These are phyloP conservation scores for Glossophaga mutica DNA, from an alignment of 2,797 vertebrate species.

Conservation along the genomic window DNA sequence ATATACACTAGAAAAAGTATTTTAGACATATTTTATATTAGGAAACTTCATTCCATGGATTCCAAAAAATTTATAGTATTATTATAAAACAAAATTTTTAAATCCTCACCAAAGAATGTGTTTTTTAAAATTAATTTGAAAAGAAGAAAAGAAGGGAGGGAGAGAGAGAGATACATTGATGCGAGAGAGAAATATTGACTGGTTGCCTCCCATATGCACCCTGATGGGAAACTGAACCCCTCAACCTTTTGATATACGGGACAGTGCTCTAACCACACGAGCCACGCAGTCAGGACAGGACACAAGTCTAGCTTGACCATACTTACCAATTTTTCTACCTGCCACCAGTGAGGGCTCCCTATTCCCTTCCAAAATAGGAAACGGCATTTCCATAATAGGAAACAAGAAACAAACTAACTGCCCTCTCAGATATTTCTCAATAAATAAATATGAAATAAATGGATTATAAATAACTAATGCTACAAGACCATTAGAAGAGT, in stretches of 20 bases:
- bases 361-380: not conserved
- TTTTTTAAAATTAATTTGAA: too few species aligned
- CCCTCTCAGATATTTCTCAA: not conserved
- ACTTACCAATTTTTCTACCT: not conserved
- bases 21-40: not conserved
- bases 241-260: not conserved
- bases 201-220: too few species aligned
- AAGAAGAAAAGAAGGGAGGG: too few species aligned
- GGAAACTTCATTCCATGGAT: not conserved
- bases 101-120: too few species aligned
- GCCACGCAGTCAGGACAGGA: too few species aligned
- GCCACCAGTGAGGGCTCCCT: not conserved
- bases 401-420: not conserved
- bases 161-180: too few species aligned
- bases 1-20: not conserved
- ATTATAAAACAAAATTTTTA: not conserved
- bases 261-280: too few species aligned
- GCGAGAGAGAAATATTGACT: too few species aligned
- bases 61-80: not conserved
- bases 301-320: not conserved
- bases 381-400: not conserved
- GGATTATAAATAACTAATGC: not conserved
- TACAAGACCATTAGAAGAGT: not conserved
- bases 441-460: not conserved
- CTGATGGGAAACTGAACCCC: not conserved